Percentiles rank a stretch among this genome's conserved stretches.
Evolutionary conservation across 2,888 invertebrate species (phyloP).

Genomic region (Trichogramma evanescens): DNA sequence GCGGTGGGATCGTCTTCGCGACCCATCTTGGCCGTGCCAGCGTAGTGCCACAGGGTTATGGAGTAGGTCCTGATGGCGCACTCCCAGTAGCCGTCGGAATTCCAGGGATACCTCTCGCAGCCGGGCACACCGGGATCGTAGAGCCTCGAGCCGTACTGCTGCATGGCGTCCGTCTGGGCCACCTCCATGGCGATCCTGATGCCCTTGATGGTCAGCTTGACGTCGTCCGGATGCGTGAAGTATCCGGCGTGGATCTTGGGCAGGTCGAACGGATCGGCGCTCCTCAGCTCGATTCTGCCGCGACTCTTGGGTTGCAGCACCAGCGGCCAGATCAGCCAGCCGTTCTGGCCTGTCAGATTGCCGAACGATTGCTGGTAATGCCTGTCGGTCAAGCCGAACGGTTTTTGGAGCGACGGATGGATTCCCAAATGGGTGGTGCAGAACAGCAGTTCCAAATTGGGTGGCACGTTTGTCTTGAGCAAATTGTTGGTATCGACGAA

Average conservation of each 20-base stretch:
- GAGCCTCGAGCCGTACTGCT: conserved; percentile 52
- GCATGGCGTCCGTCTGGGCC: conserved; percentile 53
- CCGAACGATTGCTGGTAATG: conserved; percentile 54
- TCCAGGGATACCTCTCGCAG: conserved; percentile 48
- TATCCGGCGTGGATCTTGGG: conserved; percentile 65
- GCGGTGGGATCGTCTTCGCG: no score
- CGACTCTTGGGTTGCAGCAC: conserved; percentile 58
- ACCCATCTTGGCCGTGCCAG: no score
- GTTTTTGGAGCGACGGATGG: conserved; percentile 36
- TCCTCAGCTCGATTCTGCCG: conserved; percentile 57
- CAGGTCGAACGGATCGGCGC: conserved; percentile 55
- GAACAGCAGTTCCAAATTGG: conserved; percentile 68
- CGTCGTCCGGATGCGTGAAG: conserved; percentile 56
- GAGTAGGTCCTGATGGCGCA: no score
- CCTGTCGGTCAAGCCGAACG: conserved; percentile 51
- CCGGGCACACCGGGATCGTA: conserved; percentile 51
- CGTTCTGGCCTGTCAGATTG: conserved; percentile 29
- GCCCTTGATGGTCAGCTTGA: conserved; percentile 53
- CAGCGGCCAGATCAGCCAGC: conserved; percentile 43
- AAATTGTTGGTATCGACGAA: conserved; percentile 1
- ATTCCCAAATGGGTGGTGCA: conserved; percentile 56
- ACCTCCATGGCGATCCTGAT: conserved; percentile 52
- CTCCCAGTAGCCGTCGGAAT: conserved; percentile 48
- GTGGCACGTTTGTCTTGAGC: conserved; percentile 51
- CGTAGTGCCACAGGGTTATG: no score